Evolutionary conservation across 2,797 vertebrate species (phyloP), one percentile per base, ranked within the genome.

Genomic region (Halcyon smyrnensis): DNA sequence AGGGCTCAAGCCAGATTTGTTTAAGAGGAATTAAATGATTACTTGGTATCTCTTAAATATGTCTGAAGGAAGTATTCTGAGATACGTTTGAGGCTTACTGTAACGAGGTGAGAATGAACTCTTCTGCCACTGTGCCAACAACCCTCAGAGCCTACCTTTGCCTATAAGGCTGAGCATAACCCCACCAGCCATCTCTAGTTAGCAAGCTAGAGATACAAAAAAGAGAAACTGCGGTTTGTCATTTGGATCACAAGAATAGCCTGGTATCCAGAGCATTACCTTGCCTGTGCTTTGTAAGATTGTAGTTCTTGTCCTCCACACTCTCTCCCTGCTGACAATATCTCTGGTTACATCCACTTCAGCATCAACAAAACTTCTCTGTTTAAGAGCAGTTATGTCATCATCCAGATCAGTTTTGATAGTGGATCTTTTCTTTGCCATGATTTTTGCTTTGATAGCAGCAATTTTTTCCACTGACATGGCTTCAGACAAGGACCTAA

Each of bases 391-490:
- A 80, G 98, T 98, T 95, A 99, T 99, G 95, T 99, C 99, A 57
- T 99, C 99, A 86, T 99, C 99, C 97, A 99, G 97, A 97, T 99
- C 99, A 0, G 99, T 99, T 98, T 99, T 99, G 97, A 99, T 99
- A 92, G 99, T 99, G 43, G 99, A 99, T 92, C 99, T 99, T 98
- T 99, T 99, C 98, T 99, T 99, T 73, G 99, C 99, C 99, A 99
- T 99, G 94, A 99, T 99, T 97, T 99, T 99, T 93, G 99, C 99
- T 97, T 99, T 99, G 98, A 99, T 99, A 97, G 99, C 99, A 77
- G 99, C 99, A 51, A 99, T 99, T 98, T 99, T 99, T 98, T 99
- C 99, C 98, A 99, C 99, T 5, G 99, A 99, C 99, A 99, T 99
- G 96, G 99, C 99, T 97, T 99, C 99, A 34, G 99, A 99, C 94